A percentile compares a stretch with the other conserved stretches of the same genome.
These are phyloP conservation scores for Capromys pilorides DNA, from an alignment of 2,797 vertebrate genomes.

Conservation along the genomic window DNA sequence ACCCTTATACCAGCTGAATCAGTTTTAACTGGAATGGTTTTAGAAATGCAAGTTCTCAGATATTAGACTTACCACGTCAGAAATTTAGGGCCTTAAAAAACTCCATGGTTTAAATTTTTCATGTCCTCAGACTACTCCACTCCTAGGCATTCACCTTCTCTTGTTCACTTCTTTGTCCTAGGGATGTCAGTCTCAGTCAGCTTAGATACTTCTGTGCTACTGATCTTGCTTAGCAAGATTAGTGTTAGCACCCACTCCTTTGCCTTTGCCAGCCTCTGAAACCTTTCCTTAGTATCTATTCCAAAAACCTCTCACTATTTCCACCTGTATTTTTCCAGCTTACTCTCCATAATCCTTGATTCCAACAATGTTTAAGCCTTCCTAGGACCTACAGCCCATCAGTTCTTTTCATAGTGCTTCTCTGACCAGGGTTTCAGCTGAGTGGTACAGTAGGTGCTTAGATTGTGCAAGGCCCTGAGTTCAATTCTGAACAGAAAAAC, in stretches of 20 bases:
- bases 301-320: not conserved
- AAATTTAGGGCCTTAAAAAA: not conserved
- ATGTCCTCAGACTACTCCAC: not conserved
- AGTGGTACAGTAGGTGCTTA: not conserved
- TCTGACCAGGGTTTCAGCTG: not conserved
- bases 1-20: not conserved
- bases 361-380: not conserved
- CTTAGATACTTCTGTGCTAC: not conserved
- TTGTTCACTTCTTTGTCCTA: not conserved
- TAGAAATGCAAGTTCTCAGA: constrained; percentile 32
- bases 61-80: not conserved
- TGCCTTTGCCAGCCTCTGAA: not conserved
- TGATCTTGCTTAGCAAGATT: not conserved
- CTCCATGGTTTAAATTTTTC: constrained; percentile 26
- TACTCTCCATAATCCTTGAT: not conserved
- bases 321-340: not conserved
- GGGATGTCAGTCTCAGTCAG: not conserved
- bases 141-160: not conserved
- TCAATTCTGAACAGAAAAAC: not conserved
- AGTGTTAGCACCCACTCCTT: not conserved
- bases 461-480: not conserved
- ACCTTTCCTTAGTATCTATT: constrained; percentile 17
- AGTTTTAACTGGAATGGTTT: not conserved
- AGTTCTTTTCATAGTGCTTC: not conserved
- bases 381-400: not conserved